Conservation (phyloP, 2,888 invertebrate species). For the Caenorhabditis imperialis region DNA sequence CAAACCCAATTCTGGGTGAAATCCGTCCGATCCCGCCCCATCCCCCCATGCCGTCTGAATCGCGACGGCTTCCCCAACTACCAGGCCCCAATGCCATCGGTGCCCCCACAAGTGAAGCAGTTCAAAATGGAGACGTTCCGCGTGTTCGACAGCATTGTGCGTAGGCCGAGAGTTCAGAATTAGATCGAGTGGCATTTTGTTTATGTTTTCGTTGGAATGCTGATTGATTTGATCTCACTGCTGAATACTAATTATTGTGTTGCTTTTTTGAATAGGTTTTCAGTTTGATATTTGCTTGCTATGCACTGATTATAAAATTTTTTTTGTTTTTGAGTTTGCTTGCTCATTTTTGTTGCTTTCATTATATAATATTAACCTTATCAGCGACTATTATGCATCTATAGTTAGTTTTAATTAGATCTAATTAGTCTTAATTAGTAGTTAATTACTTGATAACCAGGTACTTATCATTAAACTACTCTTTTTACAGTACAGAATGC, state of each 20-base stretch:
- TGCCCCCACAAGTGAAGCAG: conserved; percentile 72
- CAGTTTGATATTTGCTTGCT: background rate
- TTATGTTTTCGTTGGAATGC: background rate
- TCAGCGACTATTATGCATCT: too few relatives aligned
- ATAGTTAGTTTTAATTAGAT: too few relatives aligned
- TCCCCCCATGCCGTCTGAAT: conserved; percentile 72
- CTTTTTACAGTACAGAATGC: too few relatives aligned
- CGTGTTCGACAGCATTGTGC: conserved; percentile 67
- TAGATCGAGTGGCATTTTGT: conserved; percentile 1
- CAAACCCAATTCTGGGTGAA: conserved; percentile 72
- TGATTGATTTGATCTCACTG: conserved; percentile 4
- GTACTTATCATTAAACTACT: too few relatives aligned
- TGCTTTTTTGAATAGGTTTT: background rate
- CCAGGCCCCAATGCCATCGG: conserved; percentile 63
- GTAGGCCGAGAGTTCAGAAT: conserved; percentile 26
- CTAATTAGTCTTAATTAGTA: too few relatives aligned
- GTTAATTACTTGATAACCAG: too few relatives aligned
- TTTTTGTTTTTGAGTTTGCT: too few relatives aligned
- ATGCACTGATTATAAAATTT: too few relatives aligned
- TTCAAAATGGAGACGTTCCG: conserved; percentile 76
- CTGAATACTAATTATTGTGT: background rate
- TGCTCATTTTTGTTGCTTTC: too few relatives aligned
- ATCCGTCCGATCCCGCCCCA: conserved; percentile 72
- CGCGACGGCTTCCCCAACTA: conserved; percentile 64
- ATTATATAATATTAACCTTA: too few relatives aligned